Evolutionary conservation across 2,797 vertebrate genomes (phyloP).

Genomic region (Steatocranus sp.): DNA sequence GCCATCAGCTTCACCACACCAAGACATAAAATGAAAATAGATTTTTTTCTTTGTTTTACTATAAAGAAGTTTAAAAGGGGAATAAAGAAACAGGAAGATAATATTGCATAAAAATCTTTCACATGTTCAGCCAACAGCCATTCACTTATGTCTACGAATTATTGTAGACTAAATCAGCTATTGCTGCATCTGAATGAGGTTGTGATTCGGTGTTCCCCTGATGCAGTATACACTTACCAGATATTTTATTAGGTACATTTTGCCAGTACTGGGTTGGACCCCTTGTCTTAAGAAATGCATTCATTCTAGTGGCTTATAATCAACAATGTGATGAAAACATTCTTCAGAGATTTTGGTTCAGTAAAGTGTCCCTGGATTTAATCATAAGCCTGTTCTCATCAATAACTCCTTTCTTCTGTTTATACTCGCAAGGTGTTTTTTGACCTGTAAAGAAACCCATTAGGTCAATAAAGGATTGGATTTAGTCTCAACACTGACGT

Average conservation of each 20-base stretch:
- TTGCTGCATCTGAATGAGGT: not conserved
- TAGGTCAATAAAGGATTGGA: not conserved
- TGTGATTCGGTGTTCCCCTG: not conserved
- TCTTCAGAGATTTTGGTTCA: not conserved
- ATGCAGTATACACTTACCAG: not conserved
- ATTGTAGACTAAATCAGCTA: not conserved
- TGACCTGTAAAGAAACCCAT: not conserved
- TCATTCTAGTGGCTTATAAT: not conserved
- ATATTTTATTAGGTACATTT: not conserved
- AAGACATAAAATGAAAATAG: not conserved
- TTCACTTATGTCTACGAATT: not conserved
- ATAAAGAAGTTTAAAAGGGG: not conserved
- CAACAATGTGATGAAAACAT: not conserved
- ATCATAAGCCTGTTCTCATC: not conserved
- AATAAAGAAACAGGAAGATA: not conserved
- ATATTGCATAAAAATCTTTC: not conserved
- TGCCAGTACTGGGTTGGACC: not conserved
- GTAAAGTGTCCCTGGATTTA: not conserved
- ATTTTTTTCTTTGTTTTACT: not conserved
- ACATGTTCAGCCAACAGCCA: not conserved
- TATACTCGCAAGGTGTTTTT: not conserved
- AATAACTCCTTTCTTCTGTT: not conserved
- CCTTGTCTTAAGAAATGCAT: fast-evolving
- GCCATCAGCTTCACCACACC: not conserved
- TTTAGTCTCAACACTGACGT: not conserved